These are phyloP conservation scores for Pyrrhosoma nymphula DNA, from an alignment of 2,888 invertebrate genomes.

Conservation along the genomic window DNA sequence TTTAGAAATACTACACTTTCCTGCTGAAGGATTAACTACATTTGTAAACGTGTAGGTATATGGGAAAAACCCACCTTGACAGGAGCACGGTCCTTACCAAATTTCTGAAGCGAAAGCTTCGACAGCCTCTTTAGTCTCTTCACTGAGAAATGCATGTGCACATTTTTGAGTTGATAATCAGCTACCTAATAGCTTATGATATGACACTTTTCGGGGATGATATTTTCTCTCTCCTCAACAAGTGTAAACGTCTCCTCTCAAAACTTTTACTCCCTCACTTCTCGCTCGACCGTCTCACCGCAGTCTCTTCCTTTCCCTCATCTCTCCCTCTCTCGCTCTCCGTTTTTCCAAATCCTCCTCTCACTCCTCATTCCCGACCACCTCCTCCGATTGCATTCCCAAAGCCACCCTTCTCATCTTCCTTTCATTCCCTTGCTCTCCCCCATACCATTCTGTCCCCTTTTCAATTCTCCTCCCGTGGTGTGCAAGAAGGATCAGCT, in stretches of 20 bases:
- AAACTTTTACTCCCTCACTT: background rate
- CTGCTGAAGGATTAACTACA: no score
- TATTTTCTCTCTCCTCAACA: no score
- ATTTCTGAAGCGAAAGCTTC: no score
- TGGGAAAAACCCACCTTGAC: no score
- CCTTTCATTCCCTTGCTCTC: background rate
- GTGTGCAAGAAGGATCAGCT: background rate
- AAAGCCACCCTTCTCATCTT: background rate
- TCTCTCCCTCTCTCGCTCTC: background rate
- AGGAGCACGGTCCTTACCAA: no score
- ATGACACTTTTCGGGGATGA: no score
- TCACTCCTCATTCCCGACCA: background rate
- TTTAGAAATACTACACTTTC: no score
- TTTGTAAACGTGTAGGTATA: no score
- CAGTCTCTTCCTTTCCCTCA: background rate
- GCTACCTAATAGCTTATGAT: no score
- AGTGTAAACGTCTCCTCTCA: background rate
- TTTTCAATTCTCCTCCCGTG: background rate
- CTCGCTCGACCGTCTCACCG: background rate
- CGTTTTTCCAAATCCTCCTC: background rate
- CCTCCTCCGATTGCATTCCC: background rate
- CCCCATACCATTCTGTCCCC: background rate
- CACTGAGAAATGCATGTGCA: no score
- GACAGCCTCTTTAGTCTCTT: no score
- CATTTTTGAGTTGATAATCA: no score